These are phyloP conservation scores for Oxygymnocypris stewartii DNA, from an alignment of 2,113 vertebrate genomes.

Conservation along the genomic window DNA sequence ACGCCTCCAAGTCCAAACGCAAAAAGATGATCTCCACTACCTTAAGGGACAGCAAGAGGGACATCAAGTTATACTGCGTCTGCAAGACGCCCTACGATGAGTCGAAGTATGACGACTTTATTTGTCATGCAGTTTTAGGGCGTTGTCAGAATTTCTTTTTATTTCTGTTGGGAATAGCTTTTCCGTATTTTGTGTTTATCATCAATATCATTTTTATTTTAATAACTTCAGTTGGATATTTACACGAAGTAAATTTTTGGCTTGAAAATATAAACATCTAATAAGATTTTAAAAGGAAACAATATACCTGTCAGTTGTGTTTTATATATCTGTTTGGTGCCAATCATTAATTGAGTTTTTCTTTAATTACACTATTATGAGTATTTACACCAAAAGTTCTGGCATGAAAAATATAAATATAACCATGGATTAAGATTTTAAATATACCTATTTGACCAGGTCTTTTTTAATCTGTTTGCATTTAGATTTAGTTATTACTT, in stretches of 20 bases:
- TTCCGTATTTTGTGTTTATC: no score
- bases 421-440: no score
- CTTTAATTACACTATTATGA: no score
- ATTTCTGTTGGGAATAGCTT: not conserved
- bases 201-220: no score
- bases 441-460: no score
- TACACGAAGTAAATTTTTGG: not conserved
- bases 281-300: not conserved
- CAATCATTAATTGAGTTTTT: no score
- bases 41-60: conserved; percentile 97
- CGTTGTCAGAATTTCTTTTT: not conserved
- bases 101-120: conserved; percentile 84
- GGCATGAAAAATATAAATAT: no score
- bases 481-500: no score
- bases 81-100: conserved; percentile 98
- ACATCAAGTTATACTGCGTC: conserved; percentile 98
- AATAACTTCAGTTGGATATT: not conserved
- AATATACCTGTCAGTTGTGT: not conserved
- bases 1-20: conserved; percentile 88
- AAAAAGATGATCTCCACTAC: conserved; percentile 98
- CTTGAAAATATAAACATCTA: not conserved
- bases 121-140: not conserved
- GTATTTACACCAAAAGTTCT: no score
- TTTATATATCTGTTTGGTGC: no score
- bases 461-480: no score